Evolutionary conservation across 2,113 vertebrate genomes (phyloP).

Genomic region (Prolemur simus): DNA sequence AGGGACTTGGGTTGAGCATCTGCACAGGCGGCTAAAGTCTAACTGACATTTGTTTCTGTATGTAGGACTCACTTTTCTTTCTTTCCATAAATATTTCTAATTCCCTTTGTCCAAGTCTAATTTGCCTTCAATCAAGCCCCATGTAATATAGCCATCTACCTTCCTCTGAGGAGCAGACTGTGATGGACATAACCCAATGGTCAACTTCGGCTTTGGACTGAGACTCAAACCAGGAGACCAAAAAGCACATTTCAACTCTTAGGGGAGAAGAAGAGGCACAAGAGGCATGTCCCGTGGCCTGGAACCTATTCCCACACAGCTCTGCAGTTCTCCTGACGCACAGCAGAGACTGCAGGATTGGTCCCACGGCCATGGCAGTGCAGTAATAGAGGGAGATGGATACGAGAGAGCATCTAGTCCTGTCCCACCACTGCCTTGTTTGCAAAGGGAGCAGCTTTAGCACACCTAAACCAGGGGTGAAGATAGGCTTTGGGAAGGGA

Average conservation of each 20-base stretch:
- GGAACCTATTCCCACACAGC: background rate
- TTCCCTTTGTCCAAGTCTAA: background rate
- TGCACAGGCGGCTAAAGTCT: rapidly evolving
- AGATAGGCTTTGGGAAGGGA: background rate
- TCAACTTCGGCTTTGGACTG: background rate
- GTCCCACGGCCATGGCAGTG: rapidly evolving
- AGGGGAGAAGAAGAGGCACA: background rate
- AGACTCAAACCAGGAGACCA: background rate
- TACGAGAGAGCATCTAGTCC: background rate
- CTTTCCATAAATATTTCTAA: background rate
- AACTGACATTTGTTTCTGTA: rapidly evolving
- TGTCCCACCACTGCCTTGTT: background rate
- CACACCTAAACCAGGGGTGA: background rate
- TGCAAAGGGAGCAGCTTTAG: background rate
- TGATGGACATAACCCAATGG: rapidly evolving
- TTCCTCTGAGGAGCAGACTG: background rate
- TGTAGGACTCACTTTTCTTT: background rate
- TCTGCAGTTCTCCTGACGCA: rapidly evolving
- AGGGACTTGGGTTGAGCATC: background rate
- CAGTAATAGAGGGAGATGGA: too few species aligned
- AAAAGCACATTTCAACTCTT: background rate
- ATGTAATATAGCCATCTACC: background rate
- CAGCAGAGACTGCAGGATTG: background rate
- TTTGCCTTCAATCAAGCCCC: background rate
- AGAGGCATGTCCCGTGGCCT: rapidly evolving